Base-by-base conservation (phyloP, 2,797 vertebrate genomes). In the Gila robusta region DNA sequence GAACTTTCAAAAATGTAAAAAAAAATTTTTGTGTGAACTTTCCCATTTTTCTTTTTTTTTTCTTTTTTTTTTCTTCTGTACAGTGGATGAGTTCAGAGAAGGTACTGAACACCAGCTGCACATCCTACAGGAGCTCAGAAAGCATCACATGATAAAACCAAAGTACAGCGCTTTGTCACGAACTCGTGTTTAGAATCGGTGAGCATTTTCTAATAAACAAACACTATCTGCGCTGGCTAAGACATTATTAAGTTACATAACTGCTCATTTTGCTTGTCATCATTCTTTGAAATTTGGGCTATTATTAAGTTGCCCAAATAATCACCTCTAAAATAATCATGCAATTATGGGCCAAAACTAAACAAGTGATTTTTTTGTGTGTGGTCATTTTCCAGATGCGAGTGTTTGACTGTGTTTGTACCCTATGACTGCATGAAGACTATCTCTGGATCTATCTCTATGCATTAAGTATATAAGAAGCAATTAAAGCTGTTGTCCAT, bases 381-480 rank as follows among this genome's bases (percentile, higher is more conserved):
- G 47, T 37, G 21, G 2, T 9, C 0, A 9, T 77, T 56, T n/a
- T 66, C 41, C 72, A 95, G 96, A 90, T 78, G 88, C 93, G 89
- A 93, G 92, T 89, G 0, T 91, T 56, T 0, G 91, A 95, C 89
- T 95, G 94, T 44, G 93, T 84, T 94, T 92, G 0, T 94, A 90
- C 79, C 89, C 89, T 0, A 17, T 93, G 67, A 6, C 83, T 76
- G 26, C 72, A 26, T 39, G 26, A 85, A 56, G 56, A 86, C 62
- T 72, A 37, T 64, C 35, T 19, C 56, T 19, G 52, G 54, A 79
- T 52, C 62, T 9, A 23, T 49, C 14, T 49, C 4, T 39, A 4
- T 47, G 54, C 9, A 59, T 23, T 1, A 21, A 21, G 52, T 54
- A 17, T 8, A 56, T 9, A 23, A 26, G n/a, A 64, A 28, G 26